Evolutionary conservation across 2,113 vertebrate species (phyloP).

Genomic region (Polypterus senegalus): DNA sequence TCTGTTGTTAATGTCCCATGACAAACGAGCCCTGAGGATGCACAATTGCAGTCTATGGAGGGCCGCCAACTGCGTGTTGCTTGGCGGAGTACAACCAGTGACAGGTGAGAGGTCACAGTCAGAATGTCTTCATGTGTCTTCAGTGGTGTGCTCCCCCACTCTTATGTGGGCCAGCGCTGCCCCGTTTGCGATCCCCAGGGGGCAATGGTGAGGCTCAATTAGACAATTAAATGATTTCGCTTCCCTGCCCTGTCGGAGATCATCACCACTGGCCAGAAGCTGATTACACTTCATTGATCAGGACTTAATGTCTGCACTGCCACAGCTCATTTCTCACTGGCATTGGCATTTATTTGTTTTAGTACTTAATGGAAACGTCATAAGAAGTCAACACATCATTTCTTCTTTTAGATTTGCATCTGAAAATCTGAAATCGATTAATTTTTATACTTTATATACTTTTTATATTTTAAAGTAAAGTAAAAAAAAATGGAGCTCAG

Average conservation of each 20-base stretch:
- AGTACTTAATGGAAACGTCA: neutral
- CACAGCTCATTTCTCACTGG: too few species aligned
- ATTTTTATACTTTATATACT: too few species aligned
- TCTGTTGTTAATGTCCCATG: neutral
- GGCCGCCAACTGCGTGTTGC: neutral
- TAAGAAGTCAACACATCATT: neutral
- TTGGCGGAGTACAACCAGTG: neutral
- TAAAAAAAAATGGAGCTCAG: neutral
- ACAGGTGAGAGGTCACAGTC: neutral
- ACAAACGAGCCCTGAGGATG: neutral
- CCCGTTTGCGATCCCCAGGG: neutral
- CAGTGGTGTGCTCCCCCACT: neutral
- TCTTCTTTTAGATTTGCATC: neutral
- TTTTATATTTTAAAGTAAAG: too few species aligned
- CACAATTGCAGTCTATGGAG: conserved; percentile 1
- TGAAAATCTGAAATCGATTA: too few species aligned
- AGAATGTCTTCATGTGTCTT: too few species aligned
- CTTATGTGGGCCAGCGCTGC: neutral
- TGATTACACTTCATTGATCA: conserved; percentile 22
- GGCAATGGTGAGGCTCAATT: conserved; percentile 11
- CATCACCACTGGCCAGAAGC: conserved; percentile 20
- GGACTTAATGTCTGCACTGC: neutral
- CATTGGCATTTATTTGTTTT: too few species aligned
- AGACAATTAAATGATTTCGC: conserved; percentile 26
- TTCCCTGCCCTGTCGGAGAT: conserved; percentile 25